Evolutionary conservation across 1,140 invertebrate genomes (phyloP), one percentile per base, ranked within the genome.

Genomic region (Aphelinus certus): DNA sequence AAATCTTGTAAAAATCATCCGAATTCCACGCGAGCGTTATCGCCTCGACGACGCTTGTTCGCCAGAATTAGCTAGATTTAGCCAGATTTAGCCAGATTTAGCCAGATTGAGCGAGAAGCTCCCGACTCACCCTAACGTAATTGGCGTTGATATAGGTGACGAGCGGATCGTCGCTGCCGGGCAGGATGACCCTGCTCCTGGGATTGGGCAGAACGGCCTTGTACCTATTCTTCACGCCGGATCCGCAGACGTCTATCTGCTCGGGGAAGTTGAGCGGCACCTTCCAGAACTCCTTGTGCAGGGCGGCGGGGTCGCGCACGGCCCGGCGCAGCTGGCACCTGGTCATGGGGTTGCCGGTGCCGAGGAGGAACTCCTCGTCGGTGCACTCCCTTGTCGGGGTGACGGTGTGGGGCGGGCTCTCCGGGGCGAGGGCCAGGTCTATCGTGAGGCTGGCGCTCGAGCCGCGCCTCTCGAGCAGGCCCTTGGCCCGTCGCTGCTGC

Each of bases 261-360:
- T 97, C 95, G 71, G 96, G 94, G 78, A 95, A 92, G 86, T 98
- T 98, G 48, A 95, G 91, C 0, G 96, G 96, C 77, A 98, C 93
- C 85, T 97, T 95, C 95, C 95, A 97, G 84, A 97, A 97, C 83
- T 97, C 96, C 80, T 94, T 92, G 82, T 97, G 95, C 42, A 97
- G 83, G 7, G 86, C 84, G 58, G 86, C 79, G 0, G 89, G 87
- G 81, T 92, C 89, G 77, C 86, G 88, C 3, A 91, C 79, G 64
- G 86, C 88, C 81, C 92, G 93, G 46, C 92, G 89, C 65, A 97
- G 88, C 77, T 96, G 91, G 60, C 89, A 88, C 75, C 94, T 91
- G 79, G 94, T 90, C 56, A 93, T 83, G 71, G 90, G 82, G 72
- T 92, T 92, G 2, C 91, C 89, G 9, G 91, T 90, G 65, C 92